Base-by-base conservation (phyloP, 1,140 invertebrate species). In the Panagrolaimus sp. region DNA sequence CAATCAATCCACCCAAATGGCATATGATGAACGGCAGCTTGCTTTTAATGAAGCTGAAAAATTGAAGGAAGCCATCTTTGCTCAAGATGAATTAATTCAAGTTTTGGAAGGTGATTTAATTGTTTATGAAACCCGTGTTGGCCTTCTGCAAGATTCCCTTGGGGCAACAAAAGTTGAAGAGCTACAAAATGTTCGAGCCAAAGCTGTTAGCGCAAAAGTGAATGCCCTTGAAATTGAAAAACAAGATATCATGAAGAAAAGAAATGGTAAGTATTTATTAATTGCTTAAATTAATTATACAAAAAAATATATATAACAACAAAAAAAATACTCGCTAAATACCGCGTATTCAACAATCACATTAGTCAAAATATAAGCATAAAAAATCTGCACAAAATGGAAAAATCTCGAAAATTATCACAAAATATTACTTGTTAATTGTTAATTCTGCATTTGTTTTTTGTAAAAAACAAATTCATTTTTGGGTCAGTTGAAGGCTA, bases 71-170 rank as follows among this genome's bases (percentile, higher is more conserved):
- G 81, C 81, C 9, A 68, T 81, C 24, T 47, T 73, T 43, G 81
- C 81, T 4, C 80, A 82, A 55, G 80, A 83, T 45, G 74, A 83
- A 43, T 73, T 82, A 28, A 80, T 82, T 48, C 52, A 73, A 9
- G 46, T 82, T 14, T 45, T 82, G 10, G 80, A 82, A 63, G 77
- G 77, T 1, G 80, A 82, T 67, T 65, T 82, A 15, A 73, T 79
- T 45, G 81, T 82, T 17, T 82, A 82, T 55, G 81, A 82, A 62
- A 73, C 80, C 21, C 79, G 81, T 65, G 73, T 82, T 8, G 81
- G 79, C 21, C 55, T 83, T 63, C 72, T 82, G 3, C 69, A 79
- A 45, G 80, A 82, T 21, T 78, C 75, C 21, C 66, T 82, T 63
- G 81, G 79, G 8, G 76, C 74, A 32, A 68, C 72, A 43, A 78